Evolutionary conservation across 2,113 vertebrate genomes (phyloP).

Genomic region (Isichthys henryi): DNA sequence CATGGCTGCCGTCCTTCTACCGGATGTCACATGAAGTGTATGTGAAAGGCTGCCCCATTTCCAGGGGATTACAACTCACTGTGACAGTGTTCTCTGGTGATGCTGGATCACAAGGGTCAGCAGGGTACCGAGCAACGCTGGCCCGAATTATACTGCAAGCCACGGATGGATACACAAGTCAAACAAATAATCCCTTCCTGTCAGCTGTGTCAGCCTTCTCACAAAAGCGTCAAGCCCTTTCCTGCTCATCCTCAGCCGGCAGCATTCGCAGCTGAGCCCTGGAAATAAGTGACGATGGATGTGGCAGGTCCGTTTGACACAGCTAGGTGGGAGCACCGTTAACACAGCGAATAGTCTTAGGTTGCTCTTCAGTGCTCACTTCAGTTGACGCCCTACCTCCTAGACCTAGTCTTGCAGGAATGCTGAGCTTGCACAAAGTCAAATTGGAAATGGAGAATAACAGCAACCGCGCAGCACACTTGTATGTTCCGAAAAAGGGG

Average conservation of each 20-base stretch:
- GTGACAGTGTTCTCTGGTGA: not conserved
- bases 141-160: not conserved
- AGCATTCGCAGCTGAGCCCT: not conserved
- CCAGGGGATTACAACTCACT: not conserved
- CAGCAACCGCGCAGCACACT: not conserved
- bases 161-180: not conserved
- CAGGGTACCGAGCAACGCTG: not conserved
- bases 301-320: not conserved
- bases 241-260: not conserved
- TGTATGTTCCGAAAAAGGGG: not conserved
- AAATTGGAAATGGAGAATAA: not conserved
- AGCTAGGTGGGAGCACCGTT: not conserved
- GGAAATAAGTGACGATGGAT: not conserved
- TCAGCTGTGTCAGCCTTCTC: not conserved
- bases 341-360: not conserved
- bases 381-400: not conserved
- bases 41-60: not conserved
- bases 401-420: not conserved
- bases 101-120: not conserved
- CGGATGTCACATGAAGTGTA: not conserved
- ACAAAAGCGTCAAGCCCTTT: not conserved
- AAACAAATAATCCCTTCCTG: not conserved
- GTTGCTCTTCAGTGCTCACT: not conserved
- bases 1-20: not conserved
- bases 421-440: not conserved